These are phyloP conservation scores for Drosophila melanocephala DNA, from an alignment of 2,888 invertebrate species.

Conservation along the genomic window DNA sequence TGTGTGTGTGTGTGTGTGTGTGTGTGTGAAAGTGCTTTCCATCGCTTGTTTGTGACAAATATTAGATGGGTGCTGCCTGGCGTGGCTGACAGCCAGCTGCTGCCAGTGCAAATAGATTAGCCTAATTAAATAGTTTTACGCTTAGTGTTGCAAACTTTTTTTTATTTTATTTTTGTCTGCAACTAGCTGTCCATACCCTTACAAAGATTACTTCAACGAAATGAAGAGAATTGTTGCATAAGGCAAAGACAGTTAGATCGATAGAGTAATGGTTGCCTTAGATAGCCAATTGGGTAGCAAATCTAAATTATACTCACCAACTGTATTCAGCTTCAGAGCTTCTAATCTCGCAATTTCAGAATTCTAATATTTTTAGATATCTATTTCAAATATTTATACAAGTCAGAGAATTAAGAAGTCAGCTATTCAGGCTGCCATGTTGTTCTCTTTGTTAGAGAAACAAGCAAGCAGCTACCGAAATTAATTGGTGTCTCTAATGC, in stretches of 20 bases:
- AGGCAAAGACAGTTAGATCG: neutral
- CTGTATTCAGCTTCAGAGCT: too few species aligned
- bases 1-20: neutral
- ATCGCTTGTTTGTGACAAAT: constrained; percentile 24
- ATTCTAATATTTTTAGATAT: neutral
- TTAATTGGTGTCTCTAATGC: constrained; percentile 37
- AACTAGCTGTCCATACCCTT: neutral
- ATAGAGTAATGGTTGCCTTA: neutral
- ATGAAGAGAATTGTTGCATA: neutral
- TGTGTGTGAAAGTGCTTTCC: constrained; percentile 13
- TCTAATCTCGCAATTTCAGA: neutral
- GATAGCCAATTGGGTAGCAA: neutral
- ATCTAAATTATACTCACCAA: neutral
- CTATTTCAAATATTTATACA: neutral
- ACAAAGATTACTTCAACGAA: neutral
- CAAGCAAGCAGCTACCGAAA: constrained; percentile 29
- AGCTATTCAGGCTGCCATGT: neutral
- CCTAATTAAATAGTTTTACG: constrained; percentile 70
- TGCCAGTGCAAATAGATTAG: constrained; percentile 69
- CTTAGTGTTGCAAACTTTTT: constrained; percentile 39
- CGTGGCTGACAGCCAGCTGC: constrained; percentile 6
- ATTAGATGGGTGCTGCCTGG: constrained; percentile 17
- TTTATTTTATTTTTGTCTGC: neutral
- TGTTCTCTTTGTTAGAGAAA: constrained; percentile 32
- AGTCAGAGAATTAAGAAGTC: constrained; percentile 6